Evolutionary conservation across 2,113 vertebrate species (phyloP).

Genomic region (Ailuropoda melanoleuca): DNA sequence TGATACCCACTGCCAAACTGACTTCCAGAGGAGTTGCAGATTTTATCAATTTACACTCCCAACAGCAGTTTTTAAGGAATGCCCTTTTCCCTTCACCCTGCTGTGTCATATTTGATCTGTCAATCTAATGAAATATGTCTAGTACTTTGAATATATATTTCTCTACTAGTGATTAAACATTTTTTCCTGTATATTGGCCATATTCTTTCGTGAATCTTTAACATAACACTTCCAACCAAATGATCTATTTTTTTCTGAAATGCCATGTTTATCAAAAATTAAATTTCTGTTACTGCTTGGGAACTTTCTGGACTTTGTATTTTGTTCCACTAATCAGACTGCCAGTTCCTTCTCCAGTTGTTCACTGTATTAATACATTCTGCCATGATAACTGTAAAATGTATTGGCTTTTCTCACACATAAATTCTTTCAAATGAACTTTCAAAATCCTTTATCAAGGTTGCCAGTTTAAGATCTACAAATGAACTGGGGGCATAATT

Average conservation of each 20-base stretch:
- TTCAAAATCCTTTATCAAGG: slow-evolving; percentile 26
- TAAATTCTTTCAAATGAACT: slow-evolving; percentile 15
- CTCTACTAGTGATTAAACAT: background rate
- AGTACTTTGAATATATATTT: background rate
- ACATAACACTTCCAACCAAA: background rate
- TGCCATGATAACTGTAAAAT: background rate
- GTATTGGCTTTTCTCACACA: background rate
- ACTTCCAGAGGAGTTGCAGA: background rate
- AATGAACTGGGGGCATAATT: background rate
- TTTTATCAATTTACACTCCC: background rate
- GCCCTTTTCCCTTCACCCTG: background rate
- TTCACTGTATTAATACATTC: background rate
- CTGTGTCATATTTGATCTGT: background rate
- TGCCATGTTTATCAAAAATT: slow-evolving; percentile 13
- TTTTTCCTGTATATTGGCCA: slow-evolving; percentile 1
- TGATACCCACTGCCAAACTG: background rate
- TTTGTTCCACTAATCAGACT: slow-evolving; percentile 1
- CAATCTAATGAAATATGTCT: background rate
- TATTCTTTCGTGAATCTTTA: background rate
- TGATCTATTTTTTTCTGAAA: slow-evolving; percentile 35
- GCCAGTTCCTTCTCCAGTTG: background rate
- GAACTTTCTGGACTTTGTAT: background rate
- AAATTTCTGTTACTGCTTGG: slow-evolving; percentile 1
- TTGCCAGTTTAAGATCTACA: background rate
- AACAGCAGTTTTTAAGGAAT: slow-evolving; percentile 28